Evolutionary conservation across 1,140 invertebrate genomes (phyloP).

Genomic region (Temnothorax longispinosus): DNA sequence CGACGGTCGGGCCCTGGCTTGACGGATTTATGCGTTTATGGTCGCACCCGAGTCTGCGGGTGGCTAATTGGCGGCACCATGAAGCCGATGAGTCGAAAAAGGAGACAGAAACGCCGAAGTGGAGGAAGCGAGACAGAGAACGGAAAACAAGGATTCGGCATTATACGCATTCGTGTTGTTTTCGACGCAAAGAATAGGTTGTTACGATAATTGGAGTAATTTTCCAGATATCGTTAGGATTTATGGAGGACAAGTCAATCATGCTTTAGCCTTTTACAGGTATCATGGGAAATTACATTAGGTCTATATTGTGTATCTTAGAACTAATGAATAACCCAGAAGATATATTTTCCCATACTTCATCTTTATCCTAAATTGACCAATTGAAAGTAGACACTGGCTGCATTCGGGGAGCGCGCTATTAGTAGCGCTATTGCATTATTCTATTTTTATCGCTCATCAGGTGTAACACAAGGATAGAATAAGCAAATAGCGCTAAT

Average conservation of each 20-base stretch:
- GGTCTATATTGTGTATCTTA: not conserved
- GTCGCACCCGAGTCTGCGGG: slow-evolving; percentile 60
- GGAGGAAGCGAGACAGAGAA: not conserved
- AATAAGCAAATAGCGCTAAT: too few relatives aligned
- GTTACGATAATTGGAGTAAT: slow-evolving; percentile 55
- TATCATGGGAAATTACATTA: not conserved
- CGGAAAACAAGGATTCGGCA: not conserved
- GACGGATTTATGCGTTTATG: slow-evolving; percentile 76
- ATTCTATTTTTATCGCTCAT: too few relatives aligned
- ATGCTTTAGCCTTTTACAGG: not conserved
- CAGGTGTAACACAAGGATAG: too few relatives aligned
- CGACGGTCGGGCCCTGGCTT: not conserved
- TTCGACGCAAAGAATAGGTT: slow-evolving; percentile 23
- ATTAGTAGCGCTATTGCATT: too few relatives aligned
- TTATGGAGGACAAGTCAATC: slow-evolving; percentile 4
- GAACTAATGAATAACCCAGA: not conserved
- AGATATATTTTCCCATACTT: not conserved
- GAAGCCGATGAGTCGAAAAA: slow-evolving; percentile 36
- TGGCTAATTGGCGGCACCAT: slow-evolving; percentile 74
- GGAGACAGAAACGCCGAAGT: not conserved
- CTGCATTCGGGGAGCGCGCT: too few relatives aligned
- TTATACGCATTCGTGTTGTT: not conserved
- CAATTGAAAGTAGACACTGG: not conserved
- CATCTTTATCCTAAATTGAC: not conserved
- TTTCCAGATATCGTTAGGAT: slow-evolving; percentile 5